Percentiles rank a stretch among this genome's conserved stretches.
phyloP scores from a whole-genome alignment of 2,797 vertebrate species.

The Bovichtus variegatus region DNA sequence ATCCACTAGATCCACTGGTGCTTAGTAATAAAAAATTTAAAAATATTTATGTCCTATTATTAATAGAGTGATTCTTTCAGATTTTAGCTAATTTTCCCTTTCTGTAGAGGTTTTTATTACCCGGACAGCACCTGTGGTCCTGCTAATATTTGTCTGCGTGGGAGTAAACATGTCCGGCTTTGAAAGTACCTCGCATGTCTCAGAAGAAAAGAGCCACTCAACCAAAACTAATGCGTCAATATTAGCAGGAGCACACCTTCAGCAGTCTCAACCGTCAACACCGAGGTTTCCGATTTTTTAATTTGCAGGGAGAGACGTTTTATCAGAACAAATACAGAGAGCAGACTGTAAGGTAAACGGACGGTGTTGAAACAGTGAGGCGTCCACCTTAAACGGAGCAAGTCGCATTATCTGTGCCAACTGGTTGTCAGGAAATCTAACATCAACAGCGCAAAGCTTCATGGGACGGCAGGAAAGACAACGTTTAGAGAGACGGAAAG shows the following conservation, averaged over 20 bases:
- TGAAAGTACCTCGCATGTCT: slow-evolving; percentile 45
- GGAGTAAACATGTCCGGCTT: slow-evolving; percentile 23
- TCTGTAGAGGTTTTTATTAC: neutral
- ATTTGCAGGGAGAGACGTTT: slow-evolving; percentile 47
- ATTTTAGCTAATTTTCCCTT: neutral
- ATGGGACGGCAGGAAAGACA: slow-evolving; percentile 16
- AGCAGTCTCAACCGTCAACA: slow-evolving; percentile 35
- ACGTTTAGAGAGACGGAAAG: neutral
- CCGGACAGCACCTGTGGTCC: neutral
- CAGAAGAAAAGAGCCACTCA: slow-evolving; percentile 60
- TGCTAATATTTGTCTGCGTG: slow-evolving; percentile 12
- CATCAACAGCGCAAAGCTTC: slow-evolving; percentile 24
- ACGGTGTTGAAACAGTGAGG: slow-evolving; percentile 37
- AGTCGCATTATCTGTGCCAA: slow-evolving; percentile 14
- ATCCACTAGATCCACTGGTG: neutral
- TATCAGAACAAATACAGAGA: slow-evolving; percentile 65
- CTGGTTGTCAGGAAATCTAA: slow-evolving; percentile 46
- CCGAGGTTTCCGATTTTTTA: slow-evolving; percentile 29
- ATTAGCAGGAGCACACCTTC: slow-evolving; percentile 45
- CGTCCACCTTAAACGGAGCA: neutral
- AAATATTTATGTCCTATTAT: neutral
- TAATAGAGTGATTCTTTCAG: too few relatives aligned
- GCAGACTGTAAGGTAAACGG: slow-evolving; percentile 28
- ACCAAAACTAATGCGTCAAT: slow-evolving; percentile 68
- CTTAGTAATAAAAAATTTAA: neutral